Evolutionary conservation across 1,140 invertebrate genomes (phyloP).

Genomic region (Aphis craccivora): DNA sequence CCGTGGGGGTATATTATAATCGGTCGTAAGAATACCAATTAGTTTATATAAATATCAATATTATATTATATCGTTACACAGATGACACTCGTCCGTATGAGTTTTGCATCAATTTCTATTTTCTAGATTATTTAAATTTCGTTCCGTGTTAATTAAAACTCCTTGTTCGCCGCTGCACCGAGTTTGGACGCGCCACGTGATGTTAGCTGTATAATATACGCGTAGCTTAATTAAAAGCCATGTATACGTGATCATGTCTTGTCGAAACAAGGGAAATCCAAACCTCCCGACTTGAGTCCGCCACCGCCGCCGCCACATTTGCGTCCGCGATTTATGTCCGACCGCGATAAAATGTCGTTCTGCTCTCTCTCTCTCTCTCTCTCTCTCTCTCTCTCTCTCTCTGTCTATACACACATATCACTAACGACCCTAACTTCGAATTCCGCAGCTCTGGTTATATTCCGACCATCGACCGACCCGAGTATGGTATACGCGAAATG

Average conservation of each 20-base stretch:
- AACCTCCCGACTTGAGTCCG: slow-evolving; percentile 28
- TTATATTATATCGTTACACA: not conserved
- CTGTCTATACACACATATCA: not conserved
- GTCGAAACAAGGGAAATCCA: slow-evolving; percentile 18
- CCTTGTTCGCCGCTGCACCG: not conserved
- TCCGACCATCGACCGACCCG: not conserved
- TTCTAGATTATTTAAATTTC: not conserved
- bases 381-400: not conserved
- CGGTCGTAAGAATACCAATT: not conserved
- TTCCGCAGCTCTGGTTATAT: not conserved
- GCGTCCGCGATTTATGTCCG: slow-evolving; percentile 23
- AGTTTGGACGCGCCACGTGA: not conserved
- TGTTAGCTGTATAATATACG: not conserved
- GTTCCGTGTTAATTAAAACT: not conserved
- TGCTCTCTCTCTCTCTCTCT: not conserved
- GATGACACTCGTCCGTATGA: not conserved
- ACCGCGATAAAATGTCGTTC: slow-evolving; percentile 5
- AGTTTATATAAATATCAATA: not conserved
- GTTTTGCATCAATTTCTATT: slow-evolving; percentile 8
- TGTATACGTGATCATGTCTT: slow-evolving; percentile 12
- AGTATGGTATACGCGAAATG: not conserved
- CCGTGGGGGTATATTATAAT: not conserved
- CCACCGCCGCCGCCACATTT: not conserved
- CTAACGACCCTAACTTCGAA: slow-evolving; percentile 8
- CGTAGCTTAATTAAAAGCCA: slow-evolving; percentile 33